These are phyloP conservation scores for Mormyrus lacerda DNA, from an alignment of 2,113 vertebrate species.

Conservation along the genomic window DNA sequence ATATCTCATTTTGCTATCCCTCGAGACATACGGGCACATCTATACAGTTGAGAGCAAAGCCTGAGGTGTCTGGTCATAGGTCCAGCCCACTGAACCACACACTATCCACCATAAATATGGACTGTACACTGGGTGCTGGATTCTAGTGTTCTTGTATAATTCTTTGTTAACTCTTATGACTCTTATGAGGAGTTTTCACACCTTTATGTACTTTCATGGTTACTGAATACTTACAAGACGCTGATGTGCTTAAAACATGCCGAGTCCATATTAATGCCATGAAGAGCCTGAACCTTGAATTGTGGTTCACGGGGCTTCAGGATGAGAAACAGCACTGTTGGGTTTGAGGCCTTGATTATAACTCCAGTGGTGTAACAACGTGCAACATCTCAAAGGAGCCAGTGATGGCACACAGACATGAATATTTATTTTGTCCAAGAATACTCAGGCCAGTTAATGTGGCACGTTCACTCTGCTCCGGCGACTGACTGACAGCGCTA, in stretches of 20 bases:
- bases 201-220: not conserved
- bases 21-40: not conserved
- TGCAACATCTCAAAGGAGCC: not conserved
- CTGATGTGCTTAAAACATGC: not conserved
- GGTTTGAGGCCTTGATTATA: not conserved
- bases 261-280: too few relatives aligned
- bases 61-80: not conserved
- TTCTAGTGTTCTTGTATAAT: not conserved
- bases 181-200: not conserved
- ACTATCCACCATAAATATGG: not conserved
- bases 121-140: not conserved
- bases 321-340: not conserved
- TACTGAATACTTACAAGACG: not conserved
- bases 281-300: not conserved
- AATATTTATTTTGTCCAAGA: conserved; percentile 38
- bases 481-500: conserved; percentile 34
- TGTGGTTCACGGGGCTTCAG: not conserved
- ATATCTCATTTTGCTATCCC: not conserved
- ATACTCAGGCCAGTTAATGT: conserved; percentile 31
- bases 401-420: conserved; percentile 25
- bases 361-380: not conserved
- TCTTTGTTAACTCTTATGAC: not conserved
- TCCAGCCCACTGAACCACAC: not conserved
- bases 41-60: not conserved
- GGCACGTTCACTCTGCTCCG: conserved; percentile 14